Evolutionary conservation across 2,113 vertebrate genomes (phyloP), one percentile per base, ranked within the genome.

Genomic region (Thryonomys swinderianus): DNA sequence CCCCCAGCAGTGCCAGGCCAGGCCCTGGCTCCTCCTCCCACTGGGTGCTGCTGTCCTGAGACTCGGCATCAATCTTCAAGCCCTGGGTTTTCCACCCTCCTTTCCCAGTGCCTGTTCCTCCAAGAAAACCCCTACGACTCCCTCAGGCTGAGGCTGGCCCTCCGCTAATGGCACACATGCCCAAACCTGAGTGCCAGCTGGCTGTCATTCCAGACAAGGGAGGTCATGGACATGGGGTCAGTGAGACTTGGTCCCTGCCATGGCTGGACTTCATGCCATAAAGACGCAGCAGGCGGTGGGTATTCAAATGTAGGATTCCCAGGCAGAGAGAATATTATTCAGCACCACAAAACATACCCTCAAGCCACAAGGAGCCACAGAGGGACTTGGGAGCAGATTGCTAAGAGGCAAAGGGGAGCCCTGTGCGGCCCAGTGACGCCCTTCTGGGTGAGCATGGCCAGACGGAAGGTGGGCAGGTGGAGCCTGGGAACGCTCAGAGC

Each of bases 291-390:
- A 66, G 48, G 73, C 2, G 8, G 27, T 1, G 7, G 51, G 18
- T 37, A 37, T 6, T 8, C n/a, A 17, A 37, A 40, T 59, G 5
- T 18, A 37, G 30, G n/a, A 21, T 14, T 8, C 61, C 13, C 12
- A 14, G 10, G 32, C 8, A 10, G 20, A n/a, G 13, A 18, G 23
- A 64, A n/a, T 61, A 61, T 42, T 61, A 61, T 30, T 59, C 59
- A 45, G 25, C 25, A 18, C 17, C 62, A 20, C 48, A 34, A 12
- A 40, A 32, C 34, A 18, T 7, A 45, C 51, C 59, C 1, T 23
- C 1, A 2, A 21, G n/a, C 69, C 84, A 16, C 0, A 34, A 21
- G 61, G 21, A 6, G 37, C 12, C 13, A 27, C 0, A 5, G n/a
- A 57, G 37, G 32, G 7, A 0, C 32, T 9, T 27, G 21, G 55